Evolutionary conservation across 23 tunicate species (phyloP).

Genomic region (Pegea sp.): DNA sequence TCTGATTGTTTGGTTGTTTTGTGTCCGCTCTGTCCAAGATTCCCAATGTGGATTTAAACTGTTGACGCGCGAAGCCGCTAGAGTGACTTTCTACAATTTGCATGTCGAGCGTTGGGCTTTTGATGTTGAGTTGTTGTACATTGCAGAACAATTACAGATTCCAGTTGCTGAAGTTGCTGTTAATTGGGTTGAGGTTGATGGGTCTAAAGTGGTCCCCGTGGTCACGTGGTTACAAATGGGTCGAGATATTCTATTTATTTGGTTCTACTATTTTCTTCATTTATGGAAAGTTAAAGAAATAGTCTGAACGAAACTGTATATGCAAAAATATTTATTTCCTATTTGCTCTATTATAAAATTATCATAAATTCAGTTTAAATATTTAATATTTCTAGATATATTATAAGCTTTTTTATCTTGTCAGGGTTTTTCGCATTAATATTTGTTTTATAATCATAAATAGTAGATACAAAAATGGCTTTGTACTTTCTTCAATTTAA

Average conservation of each 20-base stretch:
- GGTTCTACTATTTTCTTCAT: slow-evolving; percentile 27
- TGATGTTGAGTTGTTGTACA: slow-evolving; percentile 72
- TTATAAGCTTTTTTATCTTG: too few relatives aligned
- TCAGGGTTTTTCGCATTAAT: too few relatives aligned
- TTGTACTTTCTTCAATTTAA: too few relatives aligned
- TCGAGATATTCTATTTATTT: slow-evolving; percentile 48
- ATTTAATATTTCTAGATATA: too few relatives aligned
- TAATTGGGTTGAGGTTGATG: slow-evolving; percentile 77
- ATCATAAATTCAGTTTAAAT: too few relatives aligned
- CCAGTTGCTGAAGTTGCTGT: slow-evolving; percentile 83
- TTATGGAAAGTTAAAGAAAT: slow-evolving; percentile 55
- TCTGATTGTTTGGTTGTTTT: slow-evolving; percentile 65
- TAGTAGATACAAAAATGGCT: too few relatives aligned
- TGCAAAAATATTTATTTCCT: too few relatives aligned
- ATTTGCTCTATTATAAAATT: too few relatives aligned
- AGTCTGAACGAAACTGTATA: too few relatives aligned
- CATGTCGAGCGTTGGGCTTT: slow-evolving; percentile 96
- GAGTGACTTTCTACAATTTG: slow-evolving; percentile 21
- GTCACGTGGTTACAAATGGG: slow-evolving; percentile 94
- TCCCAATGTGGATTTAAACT: slow-evolving; percentile 91
- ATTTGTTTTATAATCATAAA: too few relatives aligned
- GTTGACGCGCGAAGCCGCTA: slow-evolving; percentile 54
- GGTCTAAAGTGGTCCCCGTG: slow-evolving; percentile 82
- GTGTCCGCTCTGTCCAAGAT: slow-evolving; percentile 63
- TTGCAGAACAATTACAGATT: slow-evolving; percentile 55